phyloP scores from a whole-genome alignment of 2,113 vertebrate genomes.

The Elgaria multicarinata region DNA sequence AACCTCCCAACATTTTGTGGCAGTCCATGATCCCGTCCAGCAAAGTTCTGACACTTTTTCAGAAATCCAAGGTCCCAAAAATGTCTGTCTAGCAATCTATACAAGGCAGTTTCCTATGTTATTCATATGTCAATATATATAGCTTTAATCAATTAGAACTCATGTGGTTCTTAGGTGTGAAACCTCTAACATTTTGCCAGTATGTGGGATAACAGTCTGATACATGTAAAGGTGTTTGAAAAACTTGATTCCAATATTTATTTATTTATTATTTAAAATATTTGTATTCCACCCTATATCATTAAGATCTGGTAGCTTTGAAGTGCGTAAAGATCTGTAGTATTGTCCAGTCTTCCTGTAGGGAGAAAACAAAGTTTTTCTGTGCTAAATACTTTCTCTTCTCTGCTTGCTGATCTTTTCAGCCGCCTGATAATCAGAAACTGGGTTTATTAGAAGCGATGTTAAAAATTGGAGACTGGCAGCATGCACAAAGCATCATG shows the following conservation, averaged over 20 bases:
- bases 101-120: not conserved
- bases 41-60: too few relatives aligned
- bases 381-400: not conserved
- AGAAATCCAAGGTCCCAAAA: too few relatives aligned
- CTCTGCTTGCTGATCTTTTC: constrained; percentile 51
- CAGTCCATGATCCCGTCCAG: too few relatives aligned
- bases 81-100: too few relatives aligned
- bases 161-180: not conserved
- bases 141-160: not conserved
- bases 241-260: not conserved
- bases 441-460: constrained; percentile 95
- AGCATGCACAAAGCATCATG: constrained; percentile 96
- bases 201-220: not conserved
- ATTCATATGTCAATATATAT: not conserved
- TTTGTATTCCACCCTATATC: too few relatives aligned
- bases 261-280: too few relatives aligned
- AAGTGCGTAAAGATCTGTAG: too few relatives aligned
- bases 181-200: not conserved
- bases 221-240: not conserved
- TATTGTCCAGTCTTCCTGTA: not conserved
- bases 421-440: constrained; percentile 98
- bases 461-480: constrained; percentile 96
- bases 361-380: not conserved
- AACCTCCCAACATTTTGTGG: too few relatives aligned
- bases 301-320: too few relatives aligned